Percentiles rank a stretch among this genome's conserved stretches.
Conservation (phyloP, 2,888 invertebrate genomes). For the Drymonia ruficornis region DNA sequence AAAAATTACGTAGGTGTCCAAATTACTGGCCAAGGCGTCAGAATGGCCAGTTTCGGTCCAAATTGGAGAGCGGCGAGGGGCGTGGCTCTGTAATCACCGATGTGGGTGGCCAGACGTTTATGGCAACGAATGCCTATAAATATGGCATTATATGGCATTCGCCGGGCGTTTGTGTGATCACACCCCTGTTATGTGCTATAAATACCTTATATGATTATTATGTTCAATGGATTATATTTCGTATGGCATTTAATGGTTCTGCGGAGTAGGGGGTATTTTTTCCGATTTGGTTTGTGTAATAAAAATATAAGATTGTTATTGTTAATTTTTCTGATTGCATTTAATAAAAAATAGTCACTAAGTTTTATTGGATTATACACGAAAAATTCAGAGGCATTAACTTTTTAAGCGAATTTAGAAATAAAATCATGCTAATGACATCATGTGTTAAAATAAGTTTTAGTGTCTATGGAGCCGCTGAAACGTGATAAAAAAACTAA, state of each 20-base stretch:
- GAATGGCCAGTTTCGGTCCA: conserved; percentile 50
- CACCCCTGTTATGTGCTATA: conserved; percentile 69
- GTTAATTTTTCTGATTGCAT: no score
- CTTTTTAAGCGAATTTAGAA: no score
- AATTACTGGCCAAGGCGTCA: conserved; percentile 52
- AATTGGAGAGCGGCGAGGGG: conserved; percentile 71
- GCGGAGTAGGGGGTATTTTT: background rate
- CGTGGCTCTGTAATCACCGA: conserved; percentile 63
- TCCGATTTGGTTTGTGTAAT: no score
- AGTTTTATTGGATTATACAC: no score
- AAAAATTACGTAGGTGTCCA: conserved; percentile 56
- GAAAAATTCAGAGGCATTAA: no score
- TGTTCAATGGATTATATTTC: conserved; percentile 31
- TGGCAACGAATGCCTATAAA: conserved; percentile 60
- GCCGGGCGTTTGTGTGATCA: conserved; percentile 54
- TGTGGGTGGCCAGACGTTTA: conserved; percentile 71
- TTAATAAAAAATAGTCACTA: no score
- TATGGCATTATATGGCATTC: conserved; percentile 63
- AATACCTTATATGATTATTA: conserved; percentile 46
- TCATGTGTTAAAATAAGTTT: no score
- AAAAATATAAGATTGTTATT: no score
- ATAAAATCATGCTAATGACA: no score
- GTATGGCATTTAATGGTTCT: conserved; percentile 2
- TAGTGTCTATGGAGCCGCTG: no score
- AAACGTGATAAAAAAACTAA: no score